Evolutionary conservation across 1,140 invertebrate genomes (phyloP), one percentile per base, ranked within the genome.

Genomic region (Penaeus indicus): DNA sequence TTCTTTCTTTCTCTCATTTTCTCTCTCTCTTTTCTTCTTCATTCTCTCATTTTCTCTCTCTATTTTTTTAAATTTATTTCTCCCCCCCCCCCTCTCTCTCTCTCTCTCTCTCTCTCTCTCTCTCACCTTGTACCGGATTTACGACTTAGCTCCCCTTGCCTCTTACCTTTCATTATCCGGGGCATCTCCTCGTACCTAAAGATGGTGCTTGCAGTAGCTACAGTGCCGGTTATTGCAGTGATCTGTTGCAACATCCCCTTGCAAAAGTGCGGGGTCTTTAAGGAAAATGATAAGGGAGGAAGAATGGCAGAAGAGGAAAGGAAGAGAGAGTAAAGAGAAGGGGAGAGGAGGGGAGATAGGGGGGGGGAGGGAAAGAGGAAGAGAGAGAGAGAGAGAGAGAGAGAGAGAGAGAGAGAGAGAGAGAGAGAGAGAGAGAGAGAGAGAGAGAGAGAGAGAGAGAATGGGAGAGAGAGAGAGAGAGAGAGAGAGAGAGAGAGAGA

Each of bases 371-470:
- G 18, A 77, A 5, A 77, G 25, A 77, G 5, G 47, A 11, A 4
- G 18, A 72, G 69, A 22, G 21, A 72, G 8, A 72, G 69, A 72
- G 69, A 72, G 69, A 72, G 21, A 72, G 69, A 64, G 63, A n/a
- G 63, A 18, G 63, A 18, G 63, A 18, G 63, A 18, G 63, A 18
- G 63, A 18, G 69, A 72, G 69, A 72, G 69, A 72, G 69, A 72
- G 69, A 72, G 19, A 75, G 72, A 75, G 72, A 75, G 19, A 75
- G 72, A 75, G 72, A 75, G 72, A 75, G 72, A 72, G 69, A 72
- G 69, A 72, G 69, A 72, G 69, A 72, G 69, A 72, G 69, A 72
- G 69, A 72, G 69, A 72, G 69, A 72, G 69, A 72, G 69, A 72
- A 32, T 25, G 69, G 38, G 69, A 72, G n/a, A 75, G n/a, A 75